These are phyloP conservation scores for Morone chrysops DNA, from an alignment of 2,113 vertebrate species.

Conservation along the genomic window DNA sequence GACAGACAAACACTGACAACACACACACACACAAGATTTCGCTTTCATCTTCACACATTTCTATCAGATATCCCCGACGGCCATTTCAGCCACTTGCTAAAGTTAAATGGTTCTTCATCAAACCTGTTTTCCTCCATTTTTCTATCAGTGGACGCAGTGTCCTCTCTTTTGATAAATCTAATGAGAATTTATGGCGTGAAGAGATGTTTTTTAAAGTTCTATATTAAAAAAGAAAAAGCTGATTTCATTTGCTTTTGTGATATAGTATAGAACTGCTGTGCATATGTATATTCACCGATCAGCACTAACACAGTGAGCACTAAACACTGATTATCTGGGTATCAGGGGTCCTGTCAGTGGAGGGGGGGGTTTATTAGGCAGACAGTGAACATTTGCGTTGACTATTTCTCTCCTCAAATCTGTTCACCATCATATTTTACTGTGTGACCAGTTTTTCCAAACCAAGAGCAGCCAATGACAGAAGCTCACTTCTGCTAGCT, in stretches of 20 bases:
- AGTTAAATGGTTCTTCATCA: constrained; percentile 30
- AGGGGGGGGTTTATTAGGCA: too few relatives aligned
- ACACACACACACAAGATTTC: constrained; percentile 1
- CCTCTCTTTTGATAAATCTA: constrained; percentile 2
- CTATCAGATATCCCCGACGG: neutral
- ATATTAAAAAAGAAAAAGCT: neutral
- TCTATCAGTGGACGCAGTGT: neutral
- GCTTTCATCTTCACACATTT: constrained; percentile 31
- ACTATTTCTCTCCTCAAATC: too few relatives aligned
- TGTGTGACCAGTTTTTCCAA: too few relatives aligned
- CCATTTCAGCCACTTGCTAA: constrained; percentile 31
- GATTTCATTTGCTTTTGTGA: neutral
- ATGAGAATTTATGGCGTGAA: neutral
- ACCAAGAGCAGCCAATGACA: too few relatives aligned
- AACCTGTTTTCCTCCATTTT: neutral
- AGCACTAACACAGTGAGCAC: too few relatives aligned
- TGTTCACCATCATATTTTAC: too few relatives aligned
- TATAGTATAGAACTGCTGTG: too few relatives aligned
- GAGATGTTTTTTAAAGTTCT: neutral
- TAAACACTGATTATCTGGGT: too few relatives aligned
- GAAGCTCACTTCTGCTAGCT: too few relatives aligned
- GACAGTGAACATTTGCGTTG: too few relatives aligned
- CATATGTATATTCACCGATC: too few relatives aligned
- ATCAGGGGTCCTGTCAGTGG: too few relatives aligned
- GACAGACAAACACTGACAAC: neutral